Conservation (phyloP, 2,888 invertebrate genomes). For the Tethea ocularis region DNA sequence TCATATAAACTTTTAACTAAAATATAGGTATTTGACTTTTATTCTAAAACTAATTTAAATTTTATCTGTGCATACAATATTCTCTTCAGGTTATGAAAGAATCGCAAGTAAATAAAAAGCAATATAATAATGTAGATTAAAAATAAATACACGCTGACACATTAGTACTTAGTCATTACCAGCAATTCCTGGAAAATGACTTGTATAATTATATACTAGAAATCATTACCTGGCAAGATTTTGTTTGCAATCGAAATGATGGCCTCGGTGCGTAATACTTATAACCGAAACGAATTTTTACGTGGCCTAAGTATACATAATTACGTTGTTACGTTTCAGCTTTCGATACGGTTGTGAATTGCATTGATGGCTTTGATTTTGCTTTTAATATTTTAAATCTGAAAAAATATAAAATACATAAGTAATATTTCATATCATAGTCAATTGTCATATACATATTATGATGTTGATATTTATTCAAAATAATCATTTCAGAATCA, state of each 20-base stretch:
- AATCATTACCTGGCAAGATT: constrained; percentile 2
- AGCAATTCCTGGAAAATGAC: background rate
- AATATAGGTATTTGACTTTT: too few relatives aligned
- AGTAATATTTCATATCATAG: too few relatives aligned
- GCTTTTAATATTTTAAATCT: background rate
- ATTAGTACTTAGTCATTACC: too few relatives aligned
- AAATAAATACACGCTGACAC: background rate
- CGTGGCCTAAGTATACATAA: background rate
- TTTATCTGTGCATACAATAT: too few relatives aligned
- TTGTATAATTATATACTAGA: background rate
- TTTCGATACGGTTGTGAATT: background rate
- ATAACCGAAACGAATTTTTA: background rate
- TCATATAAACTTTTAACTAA: too few relatives aligned
- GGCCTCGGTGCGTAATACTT: background rate
- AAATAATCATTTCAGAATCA: too few relatives aligned
- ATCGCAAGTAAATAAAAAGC: too few relatives aligned
- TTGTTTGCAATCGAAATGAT: background rate
- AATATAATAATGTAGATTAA: background rate
- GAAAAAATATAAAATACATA: background rate
- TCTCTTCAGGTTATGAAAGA: too few relatives aligned
- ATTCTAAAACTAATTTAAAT: too few relatives aligned
- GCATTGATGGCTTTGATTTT: background rate
- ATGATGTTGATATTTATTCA: too few relatives aligned
- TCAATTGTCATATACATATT: too few relatives aligned
- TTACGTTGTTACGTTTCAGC: background rate